These are phyloP conservation scores for Platanista minor DNA, from an alignment of 2,113 vertebrate species.

Conservation along the genomic window DNA sequence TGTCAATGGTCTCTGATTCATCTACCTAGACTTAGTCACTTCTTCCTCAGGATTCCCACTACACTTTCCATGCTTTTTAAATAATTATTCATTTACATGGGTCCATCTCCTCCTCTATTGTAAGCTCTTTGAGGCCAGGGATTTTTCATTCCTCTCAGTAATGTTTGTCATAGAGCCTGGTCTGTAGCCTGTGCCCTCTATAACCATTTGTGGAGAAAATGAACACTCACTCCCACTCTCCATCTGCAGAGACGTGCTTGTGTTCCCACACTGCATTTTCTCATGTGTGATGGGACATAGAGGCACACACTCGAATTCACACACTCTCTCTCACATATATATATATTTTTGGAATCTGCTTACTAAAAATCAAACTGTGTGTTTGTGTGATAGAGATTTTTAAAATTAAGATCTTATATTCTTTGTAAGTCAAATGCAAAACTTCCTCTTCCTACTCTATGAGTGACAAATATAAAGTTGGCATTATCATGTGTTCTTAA, in stretches of 20 bases:
- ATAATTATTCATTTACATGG: neutral
- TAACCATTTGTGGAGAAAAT: neutral
- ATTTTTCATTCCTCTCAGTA: neutral
- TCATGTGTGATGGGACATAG: neutral
- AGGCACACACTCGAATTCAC: neutral
- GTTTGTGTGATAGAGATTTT: neutral
- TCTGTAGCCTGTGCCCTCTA: neutral
- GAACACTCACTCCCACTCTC: neutral
- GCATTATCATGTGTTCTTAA: constrained; percentile 19
- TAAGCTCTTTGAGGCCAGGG: neutral
- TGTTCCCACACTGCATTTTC: neutral
- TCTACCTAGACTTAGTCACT: neutral
- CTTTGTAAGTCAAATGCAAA: neutral
- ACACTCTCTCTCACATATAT: neutral
- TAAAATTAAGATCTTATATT: neutral
- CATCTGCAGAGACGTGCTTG: neutral
- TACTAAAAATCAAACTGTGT: constrained; percentile 12
- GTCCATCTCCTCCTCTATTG: neutral
- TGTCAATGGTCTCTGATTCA: neutral
- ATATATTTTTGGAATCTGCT: neutral
- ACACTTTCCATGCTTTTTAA: neutral
- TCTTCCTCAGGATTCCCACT: neutral
- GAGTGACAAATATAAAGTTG: constrained; percentile 31
- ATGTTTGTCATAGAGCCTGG: neutral
- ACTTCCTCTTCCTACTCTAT: neutral